phyloP scores from a whole-genome alignment of 2,113 vertebrate species.

The Osmerus eperlanus region DNA sequence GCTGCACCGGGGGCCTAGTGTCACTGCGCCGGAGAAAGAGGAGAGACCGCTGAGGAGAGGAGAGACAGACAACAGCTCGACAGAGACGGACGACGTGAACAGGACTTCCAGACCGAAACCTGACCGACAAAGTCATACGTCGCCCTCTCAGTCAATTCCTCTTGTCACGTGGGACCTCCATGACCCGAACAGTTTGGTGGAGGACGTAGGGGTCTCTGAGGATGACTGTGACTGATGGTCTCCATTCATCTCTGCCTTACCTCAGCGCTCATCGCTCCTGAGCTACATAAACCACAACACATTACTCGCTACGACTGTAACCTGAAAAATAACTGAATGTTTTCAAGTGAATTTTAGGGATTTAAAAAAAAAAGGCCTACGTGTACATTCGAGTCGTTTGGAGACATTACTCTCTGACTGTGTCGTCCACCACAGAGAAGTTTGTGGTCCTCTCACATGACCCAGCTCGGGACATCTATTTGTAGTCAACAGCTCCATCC shows the following conservation, averaged over 20 bases:
- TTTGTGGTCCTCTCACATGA: slow-evolving; percentile 50
- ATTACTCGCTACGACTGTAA: too few species aligned
- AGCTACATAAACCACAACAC: too few species aligned
- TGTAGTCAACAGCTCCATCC: slow-evolving; percentile 52
- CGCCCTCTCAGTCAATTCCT: too few species aligned
- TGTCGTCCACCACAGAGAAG: slow-evolving; percentile 18
- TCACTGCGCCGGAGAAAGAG: background rate
- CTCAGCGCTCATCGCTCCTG: slow-evolving; percentile 1
- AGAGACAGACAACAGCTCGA: slow-evolving; percentile 7
- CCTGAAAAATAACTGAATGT: too few species aligned
- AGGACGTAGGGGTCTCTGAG: too few species aligned
- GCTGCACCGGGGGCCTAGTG: slow-evolving; percentile 11
- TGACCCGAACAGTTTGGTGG: too few species aligned
- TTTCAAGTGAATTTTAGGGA: too few species aligned
- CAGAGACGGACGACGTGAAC: slow-evolving; percentile 28
- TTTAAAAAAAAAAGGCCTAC: too few species aligned
- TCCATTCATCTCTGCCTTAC: slow-evolving; percentile 22
- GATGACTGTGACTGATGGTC: slow-evolving; percentile 5
- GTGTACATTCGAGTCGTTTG: slow-evolving; percentile 18
- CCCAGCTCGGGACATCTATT: slow-evolving; percentile 43
- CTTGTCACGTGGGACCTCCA: too few species aligned
- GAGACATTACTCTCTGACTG: slow-evolving; percentile 7
- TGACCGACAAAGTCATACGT: too few species aligned
- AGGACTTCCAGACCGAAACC: slow-evolving; percentile 3
- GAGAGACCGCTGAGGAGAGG: background rate